These are phyloP conservation scores for Thumatha senex DNA, from an alignment of 2,888 invertebrate species.

Conservation along the genomic window DNA sequence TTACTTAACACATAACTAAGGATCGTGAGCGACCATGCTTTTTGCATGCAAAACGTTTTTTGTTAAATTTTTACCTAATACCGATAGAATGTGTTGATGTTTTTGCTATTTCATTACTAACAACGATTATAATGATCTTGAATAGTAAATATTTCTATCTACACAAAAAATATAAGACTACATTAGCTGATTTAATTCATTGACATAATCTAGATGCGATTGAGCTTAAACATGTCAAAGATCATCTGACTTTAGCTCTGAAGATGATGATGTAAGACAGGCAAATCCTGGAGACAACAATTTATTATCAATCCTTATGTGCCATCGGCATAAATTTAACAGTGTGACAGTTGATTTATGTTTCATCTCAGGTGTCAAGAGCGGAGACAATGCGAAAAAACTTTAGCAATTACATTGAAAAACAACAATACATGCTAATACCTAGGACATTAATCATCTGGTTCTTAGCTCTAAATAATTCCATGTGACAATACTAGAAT, in stretches of 20 bases:
- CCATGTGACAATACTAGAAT: constrained; percentile 54
- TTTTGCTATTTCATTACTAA: constrained; percentile 56
- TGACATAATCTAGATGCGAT: constrained; percentile 51
- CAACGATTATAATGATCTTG: constrained; percentile 52
- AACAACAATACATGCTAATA: constrained; percentile 62
- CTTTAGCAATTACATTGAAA: constrained; percentile 64
- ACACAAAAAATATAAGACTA: constrained; percentile 44
- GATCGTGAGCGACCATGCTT: constrained; percentile 68
- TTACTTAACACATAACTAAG: constrained; percentile 69
- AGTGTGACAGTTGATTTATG: constrained; percentile 79
- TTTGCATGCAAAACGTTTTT: constrained; percentile 66
- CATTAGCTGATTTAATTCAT: constrained; percentile 40
- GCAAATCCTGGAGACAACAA: constrained; percentile 57
- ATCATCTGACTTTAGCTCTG: constrained; percentile 49
- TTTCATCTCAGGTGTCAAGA: constrained; percentile 72
- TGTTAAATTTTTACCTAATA: constrained; percentile 58
- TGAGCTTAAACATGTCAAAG: constrained; percentile 54
- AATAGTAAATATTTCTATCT: constrained; percentile 51
- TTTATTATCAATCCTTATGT: constrained; percentile 65
- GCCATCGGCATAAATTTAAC: constrained; percentile 61
- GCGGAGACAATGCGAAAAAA: constrained; percentile 59
- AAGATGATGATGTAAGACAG: constrained; percentile 63
- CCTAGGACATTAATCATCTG: constrained; percentile 65
- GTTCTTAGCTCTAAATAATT: constrained; percentile 55
- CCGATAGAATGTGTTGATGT: constrained; percentile 63